Percentiles rank a stretch among this genome's conserved stretches.
Conservation (phyloP, 92 coral and sea anemone species). For the Anthopleura xanthogrammica region DNA sequence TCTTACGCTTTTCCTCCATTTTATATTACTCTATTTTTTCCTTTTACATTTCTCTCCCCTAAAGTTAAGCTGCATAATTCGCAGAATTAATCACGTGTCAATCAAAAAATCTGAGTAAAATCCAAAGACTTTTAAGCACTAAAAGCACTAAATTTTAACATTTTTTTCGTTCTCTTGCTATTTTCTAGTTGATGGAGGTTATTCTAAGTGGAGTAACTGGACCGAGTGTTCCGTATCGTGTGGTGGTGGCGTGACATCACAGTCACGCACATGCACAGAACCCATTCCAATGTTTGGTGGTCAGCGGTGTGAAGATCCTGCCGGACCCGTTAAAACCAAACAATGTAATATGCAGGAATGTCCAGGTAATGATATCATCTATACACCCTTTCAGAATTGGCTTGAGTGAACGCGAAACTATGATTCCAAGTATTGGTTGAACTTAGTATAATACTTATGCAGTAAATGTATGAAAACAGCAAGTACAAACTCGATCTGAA, state of each 20-base stretch:
- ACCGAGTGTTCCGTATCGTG: conserved; percentile 80
- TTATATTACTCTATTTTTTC: no score
- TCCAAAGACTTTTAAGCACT: background rate
- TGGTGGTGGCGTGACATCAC: conserved; percentile 82
- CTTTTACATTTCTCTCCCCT: no score
- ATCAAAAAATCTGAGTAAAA: background rate
- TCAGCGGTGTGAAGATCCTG: conserved; percentile 70
- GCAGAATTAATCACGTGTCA: no score
- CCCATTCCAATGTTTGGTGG: conserved; percentile 95
- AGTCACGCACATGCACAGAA: conserved; percentile 76
- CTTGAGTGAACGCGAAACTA: background rate
- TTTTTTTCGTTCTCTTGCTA: background rate
- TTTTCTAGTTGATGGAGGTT: conserved; percentile 81
- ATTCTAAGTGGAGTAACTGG: conserved; percentile 81
- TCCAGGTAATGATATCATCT: conserved; percentile 44
- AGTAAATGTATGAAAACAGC: no score
- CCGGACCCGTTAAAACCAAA: conserved; percentile 74
- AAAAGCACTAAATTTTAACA: background rate
- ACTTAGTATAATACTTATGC: no score
- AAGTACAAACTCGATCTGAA: no score
- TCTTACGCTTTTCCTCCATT: no score
- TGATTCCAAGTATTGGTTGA: no score
- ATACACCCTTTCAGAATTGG: background rate
- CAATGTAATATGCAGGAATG: conserved; percentile 76
- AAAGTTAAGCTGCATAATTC: no score